These are phyloP conservation scores for Brenthis hecate DNA, from an alignment of 2,888 invertebrate species.

Conservation along the genomic window DNA sequence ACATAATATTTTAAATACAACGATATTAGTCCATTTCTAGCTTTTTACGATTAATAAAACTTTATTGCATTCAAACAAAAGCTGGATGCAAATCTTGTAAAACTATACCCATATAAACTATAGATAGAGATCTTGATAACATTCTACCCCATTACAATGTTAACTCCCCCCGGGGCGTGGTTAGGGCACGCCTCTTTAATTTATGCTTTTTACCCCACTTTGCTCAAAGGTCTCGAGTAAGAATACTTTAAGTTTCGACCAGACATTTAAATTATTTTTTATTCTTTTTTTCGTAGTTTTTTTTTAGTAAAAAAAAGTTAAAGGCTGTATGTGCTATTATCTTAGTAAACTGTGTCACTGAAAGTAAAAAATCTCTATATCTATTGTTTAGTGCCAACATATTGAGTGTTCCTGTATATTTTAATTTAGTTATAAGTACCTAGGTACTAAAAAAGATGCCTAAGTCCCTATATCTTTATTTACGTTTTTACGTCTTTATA, in stretches of 20 bases:
- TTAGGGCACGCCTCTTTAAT: conserved; percentile 42
- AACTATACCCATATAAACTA: conserved; percentile 2
- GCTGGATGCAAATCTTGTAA: background rate
- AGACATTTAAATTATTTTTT: conserved; percentile 1
- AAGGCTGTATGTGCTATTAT: background rate
- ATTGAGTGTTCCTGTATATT: too few relatives aligned
- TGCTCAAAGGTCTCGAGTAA: conserved; percentile 14
- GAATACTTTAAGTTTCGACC: conserved; percentile 11
- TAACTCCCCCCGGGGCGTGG: conserved; percentile 43
- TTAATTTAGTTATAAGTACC: too few relatives aligned
- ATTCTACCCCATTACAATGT: conserved; percentile 27
- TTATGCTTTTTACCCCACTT: conserved; percentile 41
- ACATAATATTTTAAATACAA: too few relatives aligned
- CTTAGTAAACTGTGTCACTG: background rate
- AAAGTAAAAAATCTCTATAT: background rate
- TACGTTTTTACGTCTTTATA: too few relatives aligned
- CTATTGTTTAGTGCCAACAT: too few relatives aligned
- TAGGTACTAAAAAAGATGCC: too few relatives aligned
- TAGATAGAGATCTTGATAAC: conserved; percentile 16
- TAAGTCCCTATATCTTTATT: too few relatives aligned
- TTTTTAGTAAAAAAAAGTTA: background rate
- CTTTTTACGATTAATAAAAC: too few relatives aligned
- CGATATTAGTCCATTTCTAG: too few relatives aligned
- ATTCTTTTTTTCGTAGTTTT: background rate
- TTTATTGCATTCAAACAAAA: background rate